A percentile compares a stretch with the other conserved stretches of the same genome.
These are phyloP conservation scores for Phoebastria nigripes DNA, from an alignment of 2,797 vertebrate genomes.

Conservation along the genomic window DNA sequence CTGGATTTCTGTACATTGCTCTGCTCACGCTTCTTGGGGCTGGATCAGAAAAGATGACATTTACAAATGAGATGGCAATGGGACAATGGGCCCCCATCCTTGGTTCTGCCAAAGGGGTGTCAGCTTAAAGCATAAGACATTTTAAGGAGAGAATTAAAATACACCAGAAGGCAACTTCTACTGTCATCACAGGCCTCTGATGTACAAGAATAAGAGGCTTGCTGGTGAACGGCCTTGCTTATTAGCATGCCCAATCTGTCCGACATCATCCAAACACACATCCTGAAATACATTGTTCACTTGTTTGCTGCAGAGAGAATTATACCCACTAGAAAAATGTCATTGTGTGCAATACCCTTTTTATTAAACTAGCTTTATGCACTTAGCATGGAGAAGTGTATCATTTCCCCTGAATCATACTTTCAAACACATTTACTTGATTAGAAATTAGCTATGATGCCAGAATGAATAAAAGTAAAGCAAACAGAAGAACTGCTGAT, in stretches of 20 bases:
- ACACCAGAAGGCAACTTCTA: neutral
- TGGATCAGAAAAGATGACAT: neutral
- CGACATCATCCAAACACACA: neutral
- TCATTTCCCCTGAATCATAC: constrained; percentile 18
- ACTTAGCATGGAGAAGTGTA: neutral
- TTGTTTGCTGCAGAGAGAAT: neutral
- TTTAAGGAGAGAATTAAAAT: neutral
- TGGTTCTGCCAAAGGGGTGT: neutral
- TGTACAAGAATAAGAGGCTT: neutral
- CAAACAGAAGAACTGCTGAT: constrained; percentile 67
- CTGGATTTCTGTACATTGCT: neutral
- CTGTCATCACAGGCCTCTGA: neutral
- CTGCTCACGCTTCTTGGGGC: neutral
- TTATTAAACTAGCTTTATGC: neutral
- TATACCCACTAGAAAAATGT: neutral
- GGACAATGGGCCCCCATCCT: neutral
- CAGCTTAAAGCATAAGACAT: neutral
- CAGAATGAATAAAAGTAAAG: constrained; percentile 61
- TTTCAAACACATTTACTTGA: constrained; percentile 66
- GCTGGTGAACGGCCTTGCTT: neutral
- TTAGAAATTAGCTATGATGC: constrained; percentile 66
- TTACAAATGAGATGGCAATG: neutral
- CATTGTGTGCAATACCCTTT: neutral
- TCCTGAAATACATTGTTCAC: neutral
- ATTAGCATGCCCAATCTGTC: neutral